Base-by-base conservation (phyloP, 2,888 invertebrate genomes). In the Zhengitettix transpicula region DNA sequence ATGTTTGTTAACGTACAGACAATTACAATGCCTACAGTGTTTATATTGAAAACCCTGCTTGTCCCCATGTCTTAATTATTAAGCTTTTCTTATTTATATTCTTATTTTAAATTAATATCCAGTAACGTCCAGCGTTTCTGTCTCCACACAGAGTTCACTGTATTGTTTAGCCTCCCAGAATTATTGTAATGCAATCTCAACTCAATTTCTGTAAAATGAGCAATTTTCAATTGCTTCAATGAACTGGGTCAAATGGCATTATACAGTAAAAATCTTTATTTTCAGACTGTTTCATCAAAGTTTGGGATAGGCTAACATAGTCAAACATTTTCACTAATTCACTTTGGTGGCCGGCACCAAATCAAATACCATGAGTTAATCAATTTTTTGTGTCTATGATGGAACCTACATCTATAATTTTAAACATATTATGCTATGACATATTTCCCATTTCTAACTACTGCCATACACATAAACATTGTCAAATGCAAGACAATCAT, bases 271-370 rank as follows among this genome's bases (percentile, higher is more conserved):
- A 28, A 5, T 5, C 28, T 28, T 28, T 28, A 28, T 28, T 28
- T 28, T 28, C 28, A 28, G 28, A 28, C 28, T 28, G 28, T 7
- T 28, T 28, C 28, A 28, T 28, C 28, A 28, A 28, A 28, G 28
- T 28, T 28, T 28, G 28, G 28, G 28, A 28, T 28, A 28, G 28
- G 28, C 28, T 28, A 28, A 28, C 28, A 28, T 28, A 28, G 28
- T 28, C 28, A 28, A 28, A 28, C 28, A 28, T 28, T 28, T 28
- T 28, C 28, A 28, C 28, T 28, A 28, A 28, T 28, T 28, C 52
- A 58, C 58, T 51, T 61, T 53, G 61, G 61, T 61, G 61, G 40
- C 61, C 61, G 55, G 61, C 61, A 61, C 61, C 61, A 61, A 61
- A 61, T 54, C 52, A 58, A 61, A 60, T 58, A 56, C 55, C 55